Percentiles rank a stretch among this genome's conserved stretches.
Conservation (phyloP, 2,888 invertebrate genomes). For the Unio pictorum region DNA sequence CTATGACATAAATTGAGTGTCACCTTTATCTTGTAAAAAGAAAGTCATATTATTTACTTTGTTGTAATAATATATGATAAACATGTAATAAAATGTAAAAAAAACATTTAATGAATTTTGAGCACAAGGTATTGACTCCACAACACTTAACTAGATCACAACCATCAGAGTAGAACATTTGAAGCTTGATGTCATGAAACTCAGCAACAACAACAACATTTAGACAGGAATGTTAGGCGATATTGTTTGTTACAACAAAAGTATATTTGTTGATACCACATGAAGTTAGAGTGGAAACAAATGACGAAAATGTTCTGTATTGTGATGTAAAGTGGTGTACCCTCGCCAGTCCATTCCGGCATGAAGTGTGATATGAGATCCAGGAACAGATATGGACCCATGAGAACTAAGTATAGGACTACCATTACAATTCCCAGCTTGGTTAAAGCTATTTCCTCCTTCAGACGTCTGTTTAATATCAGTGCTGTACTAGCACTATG, state of each 20-base stretch:
- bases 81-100: no score
- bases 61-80: no score
- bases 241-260: conserved; percentile 66
- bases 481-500: conserved; percentile 52
- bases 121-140: no score
- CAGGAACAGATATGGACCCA: conserved; percentile 59
- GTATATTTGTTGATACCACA: conserved; percentile 63
- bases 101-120: no score
- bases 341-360: conserved; percentile 39
- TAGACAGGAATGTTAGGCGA: conserved; percentile 55
- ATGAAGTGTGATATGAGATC: conserved; percentile 49
- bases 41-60: no score
- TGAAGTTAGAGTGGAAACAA: conserved; percentile 63
- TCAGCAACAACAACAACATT: conserved; percentile 64
- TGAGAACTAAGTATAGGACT: conserved; percentile 56
- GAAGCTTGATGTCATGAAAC: no score
- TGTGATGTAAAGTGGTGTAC: conserved; percentile 43
- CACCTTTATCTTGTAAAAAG: no score
- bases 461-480: conserved; percentile 54
- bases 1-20: no score
- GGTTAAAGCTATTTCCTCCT: conserved; percentile 60
- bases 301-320: conserved; percentile 61
- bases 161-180: no score
- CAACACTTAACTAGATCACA: no score
- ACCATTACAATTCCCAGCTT: conserved; percentile 60